A percentile compares a stretch with the other conserved stretches of the same genome.
Evolutionary conservation across 64 coral and sea anemone species (phyloP).

Genomic region (Montipora capricornis): DNA sequence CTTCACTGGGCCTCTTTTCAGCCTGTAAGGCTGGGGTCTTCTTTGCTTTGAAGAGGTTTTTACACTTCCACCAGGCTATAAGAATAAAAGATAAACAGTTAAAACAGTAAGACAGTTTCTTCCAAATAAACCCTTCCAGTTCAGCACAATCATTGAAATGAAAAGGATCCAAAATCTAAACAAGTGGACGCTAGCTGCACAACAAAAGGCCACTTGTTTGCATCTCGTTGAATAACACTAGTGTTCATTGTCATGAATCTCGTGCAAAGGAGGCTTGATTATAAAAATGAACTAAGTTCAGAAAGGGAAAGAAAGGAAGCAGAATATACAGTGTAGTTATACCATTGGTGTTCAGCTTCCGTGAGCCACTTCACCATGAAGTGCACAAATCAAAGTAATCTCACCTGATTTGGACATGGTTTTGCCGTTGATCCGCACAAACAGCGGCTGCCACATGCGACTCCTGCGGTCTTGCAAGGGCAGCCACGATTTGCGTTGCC

Average conservation of each 20-base stretch:
- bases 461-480: background rate
- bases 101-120: background rate
- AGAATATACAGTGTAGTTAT: background rate
- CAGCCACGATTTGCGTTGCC: background rate
- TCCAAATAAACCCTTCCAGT: too few species aligned
- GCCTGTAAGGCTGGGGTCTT: background rate
- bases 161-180: background rate
- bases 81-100: background rate
- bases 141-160: background rate
- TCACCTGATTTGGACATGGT: background rate
- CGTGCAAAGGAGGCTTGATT: too few species aligned
- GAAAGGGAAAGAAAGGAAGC: background rate
- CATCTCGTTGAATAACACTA: background rate
- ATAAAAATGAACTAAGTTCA: background rate
- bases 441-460: too few species aligned
- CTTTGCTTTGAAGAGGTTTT: background rate
- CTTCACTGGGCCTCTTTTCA: background rate
- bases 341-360: background rate
- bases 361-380: background rate
- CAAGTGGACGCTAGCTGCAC: too few species aligned
- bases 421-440: background rate
- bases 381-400: background rate
- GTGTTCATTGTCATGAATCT: too few species aligned
- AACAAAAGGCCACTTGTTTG: background rate
- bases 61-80: background rate